Evolutionary conservation across 2,888 invertebrate species (phyloP).

Genomic region (Tinea semifulvella): DNA sequence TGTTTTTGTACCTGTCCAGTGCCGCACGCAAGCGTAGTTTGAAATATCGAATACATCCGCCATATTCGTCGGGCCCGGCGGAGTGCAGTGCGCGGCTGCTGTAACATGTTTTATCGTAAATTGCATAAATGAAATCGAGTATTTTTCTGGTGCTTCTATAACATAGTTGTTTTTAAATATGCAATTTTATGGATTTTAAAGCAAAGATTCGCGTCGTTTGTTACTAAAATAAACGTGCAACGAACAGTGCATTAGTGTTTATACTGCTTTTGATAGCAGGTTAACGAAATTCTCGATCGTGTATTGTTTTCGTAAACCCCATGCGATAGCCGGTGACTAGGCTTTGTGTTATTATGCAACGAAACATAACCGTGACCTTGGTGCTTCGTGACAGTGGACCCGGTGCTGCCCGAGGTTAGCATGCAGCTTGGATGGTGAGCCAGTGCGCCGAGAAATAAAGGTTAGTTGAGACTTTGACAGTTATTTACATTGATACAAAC

Average conservation of each 20-base stretch:
- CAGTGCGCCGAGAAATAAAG: constrained; percentile 60
- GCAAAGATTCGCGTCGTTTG: constrained; percentile 47
- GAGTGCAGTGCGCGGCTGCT: constrained; percentile 60
- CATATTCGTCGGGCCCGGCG: constrained; percentile 66
- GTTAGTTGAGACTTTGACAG: constrained; percentile 43
- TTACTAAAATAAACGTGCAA: constrained; percentile 56
- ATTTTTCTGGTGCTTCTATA: constrained; percentile 37
- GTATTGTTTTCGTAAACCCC: constrained; percentile 49
- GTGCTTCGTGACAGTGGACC: constrained; percentile 51
- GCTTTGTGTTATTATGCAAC: constrained; percentile 59
- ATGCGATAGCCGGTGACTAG: constrained; percentile 44
- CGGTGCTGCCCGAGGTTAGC: constrained; percentile 57
- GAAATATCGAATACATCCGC: constrained; percentile 64
- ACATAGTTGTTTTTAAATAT: constrained; percentile 45
- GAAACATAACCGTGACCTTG: constrained; percentile 62
- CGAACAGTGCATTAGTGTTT: constrained; percentile 64
- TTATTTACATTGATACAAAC: constrained; percentile 26
- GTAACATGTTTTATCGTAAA: constrained; percentile 62
- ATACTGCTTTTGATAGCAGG: constrained; percentile 64
- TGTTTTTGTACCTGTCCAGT: constrained; percentile 50
- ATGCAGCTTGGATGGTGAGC: constrained; percentile 63
- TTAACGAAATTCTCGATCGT: constrained; percentile 52
- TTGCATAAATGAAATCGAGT: constrained; percentile 48
- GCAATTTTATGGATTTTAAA: constrained; percentile 43
- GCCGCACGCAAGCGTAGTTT: constrained; percentile 59